Evolutionary conservation across 2,797 vertebrate genomes (phyloP).

Genomic region (Crenichthys baileyi): DNA sequence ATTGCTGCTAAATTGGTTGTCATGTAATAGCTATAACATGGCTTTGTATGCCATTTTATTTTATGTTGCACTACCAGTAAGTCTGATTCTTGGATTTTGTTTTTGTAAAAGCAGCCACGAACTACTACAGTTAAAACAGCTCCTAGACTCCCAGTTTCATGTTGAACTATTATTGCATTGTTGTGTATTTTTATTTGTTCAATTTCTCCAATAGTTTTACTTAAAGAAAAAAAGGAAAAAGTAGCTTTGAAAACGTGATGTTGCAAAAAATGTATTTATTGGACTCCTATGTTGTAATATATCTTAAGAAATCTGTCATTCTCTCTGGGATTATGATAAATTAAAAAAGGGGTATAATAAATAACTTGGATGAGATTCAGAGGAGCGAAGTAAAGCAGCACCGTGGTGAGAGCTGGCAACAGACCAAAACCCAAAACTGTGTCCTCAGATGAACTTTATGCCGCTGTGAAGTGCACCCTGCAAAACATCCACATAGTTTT

Average conservation of each 20-base stretch:
- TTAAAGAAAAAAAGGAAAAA: neutral
- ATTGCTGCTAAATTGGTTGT: neutral
- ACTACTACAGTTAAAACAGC: neutral
- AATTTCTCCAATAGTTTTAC: neutral
- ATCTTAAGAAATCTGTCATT: neutral
- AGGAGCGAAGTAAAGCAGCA: slow-evolving; percentile 26
- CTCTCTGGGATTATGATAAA: slow-evolving; percentile 9
- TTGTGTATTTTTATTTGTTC: neutral
- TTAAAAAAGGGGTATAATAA: slow-evolving; percentile 8
- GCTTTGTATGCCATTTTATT: slow-evolving; percentile 70
- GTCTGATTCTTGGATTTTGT: slow-evolving; percentile 41
- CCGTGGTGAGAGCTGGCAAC: slow-evolving; percentile 51
- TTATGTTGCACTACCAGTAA: slow-evolving; percentile 39
- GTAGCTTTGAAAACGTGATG: neutral
- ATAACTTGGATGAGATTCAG: neutral
- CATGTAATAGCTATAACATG: slow-evolving; percentile 42
- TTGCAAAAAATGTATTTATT: neutral
- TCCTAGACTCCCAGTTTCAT: neutral
- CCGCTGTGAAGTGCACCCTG: slow-evolving; percentile 39
- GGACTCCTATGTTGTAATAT: neutral
- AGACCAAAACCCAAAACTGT: slow-evolving; percentile 49
- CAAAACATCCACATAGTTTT: slow-evolving; percentile 21
- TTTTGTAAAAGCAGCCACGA: slow-evolving; percentile 9
- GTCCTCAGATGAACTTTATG: slow-evolving; percentile 70
- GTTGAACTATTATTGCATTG: neutral